Conservation (phyloP, 2,888 invertebrate genomes). For the Coronaproctus castanopsis region DNA sequence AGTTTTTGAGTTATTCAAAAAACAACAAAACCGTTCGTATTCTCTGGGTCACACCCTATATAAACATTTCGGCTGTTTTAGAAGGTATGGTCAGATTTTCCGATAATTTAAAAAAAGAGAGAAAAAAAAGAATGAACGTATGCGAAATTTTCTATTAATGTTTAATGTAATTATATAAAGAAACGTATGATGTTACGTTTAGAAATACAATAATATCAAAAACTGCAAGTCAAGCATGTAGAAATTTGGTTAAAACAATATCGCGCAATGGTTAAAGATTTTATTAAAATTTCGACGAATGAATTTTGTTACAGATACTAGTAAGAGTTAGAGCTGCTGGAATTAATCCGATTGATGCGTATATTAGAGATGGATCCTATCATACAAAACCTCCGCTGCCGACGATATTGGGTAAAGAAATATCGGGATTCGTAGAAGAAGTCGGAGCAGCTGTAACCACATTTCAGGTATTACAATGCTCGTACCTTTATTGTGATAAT, state of each 20-base stretch:
- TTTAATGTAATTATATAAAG: not conserved
- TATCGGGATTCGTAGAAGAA: not conserved
- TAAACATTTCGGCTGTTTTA: too few species aligned
- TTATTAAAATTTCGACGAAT: not conserved
- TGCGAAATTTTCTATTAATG: not conserved
- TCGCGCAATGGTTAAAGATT: not conserved
- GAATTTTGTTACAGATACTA: not conserved
- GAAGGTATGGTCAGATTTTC: too few species aligned
- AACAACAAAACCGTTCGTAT: too few species aligned
- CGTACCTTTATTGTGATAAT: too few species aligned
- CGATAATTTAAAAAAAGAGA: too few species aligned
- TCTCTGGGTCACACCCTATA: too few species aligned
- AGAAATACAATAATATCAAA: too few species aligned
- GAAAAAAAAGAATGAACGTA: not conserved
- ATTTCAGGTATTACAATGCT: not conserved
- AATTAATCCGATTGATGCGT: not conserved
- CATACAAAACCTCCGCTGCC: not conserved
- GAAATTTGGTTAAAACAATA: too few species aligned
- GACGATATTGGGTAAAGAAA: not conserved
- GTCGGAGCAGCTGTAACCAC: not conserved
- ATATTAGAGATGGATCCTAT: not conserved
- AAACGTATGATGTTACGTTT: too few species aligned
- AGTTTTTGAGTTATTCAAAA: too few species aligned
- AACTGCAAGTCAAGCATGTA: too few species aligned
- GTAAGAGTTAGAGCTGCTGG: not conserved